phyloP scores from a whole-genome alignment of 2,113 vertebrate genomes.

The Taxidea taxus region DNA sequence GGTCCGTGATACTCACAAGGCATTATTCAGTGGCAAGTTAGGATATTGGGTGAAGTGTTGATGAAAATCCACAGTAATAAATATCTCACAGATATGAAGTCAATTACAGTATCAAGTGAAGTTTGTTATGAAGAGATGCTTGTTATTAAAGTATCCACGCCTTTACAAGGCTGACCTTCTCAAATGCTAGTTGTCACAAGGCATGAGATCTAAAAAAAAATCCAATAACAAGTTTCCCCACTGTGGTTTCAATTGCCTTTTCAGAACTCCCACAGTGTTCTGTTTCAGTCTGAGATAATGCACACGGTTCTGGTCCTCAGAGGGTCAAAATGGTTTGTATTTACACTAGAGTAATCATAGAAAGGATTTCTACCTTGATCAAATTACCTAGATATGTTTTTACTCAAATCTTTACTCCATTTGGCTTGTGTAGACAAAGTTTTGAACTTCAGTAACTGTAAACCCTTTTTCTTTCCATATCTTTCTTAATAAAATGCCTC shows the following conservation, averaged over 20 bases:
- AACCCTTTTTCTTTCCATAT: neutral
- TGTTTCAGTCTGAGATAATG: conserved; percentile 56
- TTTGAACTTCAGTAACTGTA: neutral
- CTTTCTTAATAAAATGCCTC: neutral
- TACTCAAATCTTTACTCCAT: neutral
- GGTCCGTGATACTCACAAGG: neutral
- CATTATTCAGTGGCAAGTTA: conserved; percentile 47
- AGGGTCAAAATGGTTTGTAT: conserved; percentile 54
- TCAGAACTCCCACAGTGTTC: conserved; percentile 66
- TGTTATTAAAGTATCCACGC: conserved; percentile 70
- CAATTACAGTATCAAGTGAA: conserved; percentile 70
- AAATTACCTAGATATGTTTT: conserved; percentile 45
- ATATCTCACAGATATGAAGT: conserved; percentile 65
- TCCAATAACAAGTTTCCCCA: conserved; percentile 75
- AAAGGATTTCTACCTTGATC: conserved; percentile 41
- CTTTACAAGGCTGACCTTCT: conserved; percentile 73
- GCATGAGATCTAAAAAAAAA: conserved; percentile 51
- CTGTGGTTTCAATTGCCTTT: conserved; percentile 79
- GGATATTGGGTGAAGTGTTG: conserved; percentile 37
- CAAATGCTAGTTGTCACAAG: conserved; percentile 67
- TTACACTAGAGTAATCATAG: conserved; percentile 37
- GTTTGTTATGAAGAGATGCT: conserved; percentile 73
- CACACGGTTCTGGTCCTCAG: conserved; percentile 28
- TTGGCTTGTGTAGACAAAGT: neutral
- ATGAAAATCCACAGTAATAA: conserved; percentile 66